Conservation (phyloP, 2,888 invertebrate genomes). For the Limnephilus marmoratus region DNA sequence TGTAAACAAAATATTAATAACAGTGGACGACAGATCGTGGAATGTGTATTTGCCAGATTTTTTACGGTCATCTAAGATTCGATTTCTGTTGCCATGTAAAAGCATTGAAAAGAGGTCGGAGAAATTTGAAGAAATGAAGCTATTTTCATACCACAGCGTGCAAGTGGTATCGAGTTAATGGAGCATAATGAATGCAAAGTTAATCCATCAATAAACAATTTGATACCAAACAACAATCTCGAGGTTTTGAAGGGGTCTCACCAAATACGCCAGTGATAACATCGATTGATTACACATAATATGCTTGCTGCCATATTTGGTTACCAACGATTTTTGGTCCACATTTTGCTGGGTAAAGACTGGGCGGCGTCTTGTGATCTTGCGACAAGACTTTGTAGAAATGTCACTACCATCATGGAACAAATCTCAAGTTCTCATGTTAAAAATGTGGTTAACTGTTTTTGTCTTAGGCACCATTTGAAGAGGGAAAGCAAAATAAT, state of each 20-base stretch:
- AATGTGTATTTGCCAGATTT: background rate
- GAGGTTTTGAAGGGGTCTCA: conserved; percentile 7
- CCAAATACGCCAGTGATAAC: conserved; percentile 5
- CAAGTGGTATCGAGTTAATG: conserved; percentile 11
- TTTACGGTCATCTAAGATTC: background rate
- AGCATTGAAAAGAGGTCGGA: conserved; percentile 16
- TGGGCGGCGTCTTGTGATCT: background rate
- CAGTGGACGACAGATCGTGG: background rate
- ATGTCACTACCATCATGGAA: background rate
- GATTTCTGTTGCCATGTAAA: conserved; percentile 18
- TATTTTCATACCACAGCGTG: conserved; percentile 1
- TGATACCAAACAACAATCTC: conserved; percentile 25
- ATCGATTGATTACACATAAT: background rate
- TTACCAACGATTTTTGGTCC: background rate
- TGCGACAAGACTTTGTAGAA: background rate
- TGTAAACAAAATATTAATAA: background rate
- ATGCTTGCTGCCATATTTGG: background rate
- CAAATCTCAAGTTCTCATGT: background rate
- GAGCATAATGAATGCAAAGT: conserved; percentile 28
- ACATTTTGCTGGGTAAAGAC: background rate
- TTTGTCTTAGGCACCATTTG: background rate
- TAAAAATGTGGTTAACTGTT: background rate
- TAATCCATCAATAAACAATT: conserved; percentile 36
- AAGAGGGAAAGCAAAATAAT: background rate
- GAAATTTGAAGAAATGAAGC: conserved; percentile 30